These are phyloP conservation scores for Nemotelus pantherinus DNA, from an alignment of 2,888 invertebrate genomes.

Conservation along the genomic window DNA sequence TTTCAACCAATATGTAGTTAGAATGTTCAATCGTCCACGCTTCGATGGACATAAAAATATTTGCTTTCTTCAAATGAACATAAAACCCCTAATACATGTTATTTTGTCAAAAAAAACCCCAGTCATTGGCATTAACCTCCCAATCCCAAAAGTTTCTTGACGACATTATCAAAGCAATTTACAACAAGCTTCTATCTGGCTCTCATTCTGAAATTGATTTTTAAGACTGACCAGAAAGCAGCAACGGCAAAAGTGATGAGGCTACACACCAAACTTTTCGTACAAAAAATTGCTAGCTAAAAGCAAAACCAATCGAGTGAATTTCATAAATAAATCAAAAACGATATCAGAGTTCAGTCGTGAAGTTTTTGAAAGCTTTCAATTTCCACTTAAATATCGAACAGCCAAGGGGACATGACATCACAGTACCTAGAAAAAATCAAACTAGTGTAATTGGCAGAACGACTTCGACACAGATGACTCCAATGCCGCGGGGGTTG, in stretches of 20 bases:
- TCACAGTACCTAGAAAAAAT: not conserved
- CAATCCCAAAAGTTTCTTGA: not conserved
- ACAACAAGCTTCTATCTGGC: not conserved
- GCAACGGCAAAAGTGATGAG: not conserved
- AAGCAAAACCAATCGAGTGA: not conserved
- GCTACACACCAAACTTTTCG: not conserved
- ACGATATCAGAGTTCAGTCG: not conserved
- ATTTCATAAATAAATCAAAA: constrained; percentile 21
- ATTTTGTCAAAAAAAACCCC: too few relatives aligned
- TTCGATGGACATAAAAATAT: too few relatives aligned
- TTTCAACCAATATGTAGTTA: too few relatives aligned
- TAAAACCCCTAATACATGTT: too few relatives aligned
- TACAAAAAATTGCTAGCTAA: constrained; percentile 9
- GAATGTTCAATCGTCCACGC: too few relatives aligned
- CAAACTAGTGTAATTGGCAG: not conserved
- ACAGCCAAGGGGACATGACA: not conserved
- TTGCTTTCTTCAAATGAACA: too few relatives aligned
- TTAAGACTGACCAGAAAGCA: not conserved
- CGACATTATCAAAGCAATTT: not conserved
- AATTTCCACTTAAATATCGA: constrained; percentile 8
- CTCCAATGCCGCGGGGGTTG: constrained; percentile 3
- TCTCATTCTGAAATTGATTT: not conserved
- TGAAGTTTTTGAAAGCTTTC: not conserved
- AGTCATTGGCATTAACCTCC: too few relatives aligned
- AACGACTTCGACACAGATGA: not conserved